Evolutionary conservation across 2,113 vertebrate species (phyloP), one percentile per base, ranked within the genome.

Genomic region (Syrrhaptes paradoxus): DNA sequence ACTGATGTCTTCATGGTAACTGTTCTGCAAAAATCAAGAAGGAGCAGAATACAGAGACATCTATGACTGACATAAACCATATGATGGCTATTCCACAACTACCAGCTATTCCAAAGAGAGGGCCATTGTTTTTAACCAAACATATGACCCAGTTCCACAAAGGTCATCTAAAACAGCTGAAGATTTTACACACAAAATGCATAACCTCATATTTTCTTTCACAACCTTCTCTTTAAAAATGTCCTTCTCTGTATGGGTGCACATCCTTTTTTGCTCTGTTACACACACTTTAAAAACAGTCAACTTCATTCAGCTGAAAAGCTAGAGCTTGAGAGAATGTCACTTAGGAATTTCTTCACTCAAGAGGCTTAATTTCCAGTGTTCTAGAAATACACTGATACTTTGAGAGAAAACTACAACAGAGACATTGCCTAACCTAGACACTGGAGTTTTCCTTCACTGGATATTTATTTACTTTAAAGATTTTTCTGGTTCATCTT

Each of bases 111-210:
- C 54, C 36, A 51, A 78, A 95, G 77, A 94, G 74, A 89, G 22
- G 25, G 19, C n/a, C 46, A 68, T 63, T 97, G 84, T 95, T 79
- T 91, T 59, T 38, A 90, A 51, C 14, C 55, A 38, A 85, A 77
- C 82, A 72, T 29, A 28, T 80, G 78, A 82, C 38, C n/a, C 0
- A 0, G 18, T 46, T 80, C 16, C 75, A 80, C 57, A 93, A 66
- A 77, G 55, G 75, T 34, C 18, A 74, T 24, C 29, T 57, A 46
- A 34, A 87, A 43, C 10, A 58, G 49, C 2, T n/a, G 7, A 80
- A 59, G 28, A 49, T 54, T 85, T 66, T 66, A 66, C 28, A 78
- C 4, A 32, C 9, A n/a, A 51, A 83, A 12, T 21, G 3, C 26
- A 36, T 20, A 66, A 70, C 24, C 16, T 13, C 32, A 1, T 6